Evolutionary conservation across 2,797 vertebrate genomes (phyloP).

Genomic region (Micrastur ruficollis): DNA sequence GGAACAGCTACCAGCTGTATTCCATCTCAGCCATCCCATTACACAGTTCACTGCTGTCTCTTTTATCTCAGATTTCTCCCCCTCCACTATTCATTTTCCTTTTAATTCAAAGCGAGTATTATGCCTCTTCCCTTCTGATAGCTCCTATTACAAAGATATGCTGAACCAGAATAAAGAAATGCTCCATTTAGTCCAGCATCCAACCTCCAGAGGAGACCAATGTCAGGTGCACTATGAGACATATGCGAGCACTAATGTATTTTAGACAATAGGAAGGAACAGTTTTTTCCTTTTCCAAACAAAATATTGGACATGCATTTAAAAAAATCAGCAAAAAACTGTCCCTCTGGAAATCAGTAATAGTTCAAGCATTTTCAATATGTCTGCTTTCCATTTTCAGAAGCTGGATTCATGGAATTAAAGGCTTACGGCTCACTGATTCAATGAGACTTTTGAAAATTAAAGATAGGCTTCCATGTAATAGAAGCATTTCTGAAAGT

Average conservation of each 20-base stretch:
- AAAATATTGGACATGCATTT: neutral
- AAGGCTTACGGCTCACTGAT: neutral
- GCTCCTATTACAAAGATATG: neutral
- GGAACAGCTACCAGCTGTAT: neutral
- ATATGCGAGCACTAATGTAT: neutral
- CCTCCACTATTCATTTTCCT: neutral
- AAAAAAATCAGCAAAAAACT: neutral
- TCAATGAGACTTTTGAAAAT: neutral
- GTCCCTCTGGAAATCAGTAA: neutral
- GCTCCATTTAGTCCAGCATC: neutral
- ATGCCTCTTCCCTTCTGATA: neutral
- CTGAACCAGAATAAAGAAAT: slow-evolving; percentile 6
- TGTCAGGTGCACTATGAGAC: neutral
- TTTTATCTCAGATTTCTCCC: neutral
- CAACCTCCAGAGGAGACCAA: neutral
- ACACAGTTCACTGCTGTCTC: slow-evolving; percentile 3
- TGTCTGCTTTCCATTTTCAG: neutral
- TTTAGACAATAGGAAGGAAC: neutral
- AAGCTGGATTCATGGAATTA: neutral
- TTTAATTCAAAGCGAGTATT: neutral
- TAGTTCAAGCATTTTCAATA: neutral
- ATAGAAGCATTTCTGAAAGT: neutral
- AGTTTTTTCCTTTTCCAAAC: neutral
- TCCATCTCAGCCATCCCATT: neutral
- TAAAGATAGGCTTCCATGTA: neutral